phyloP scores from a whole-genome alignment of 2,888 invertebrate genomes.

The Amaurobius ferox region DNA sequence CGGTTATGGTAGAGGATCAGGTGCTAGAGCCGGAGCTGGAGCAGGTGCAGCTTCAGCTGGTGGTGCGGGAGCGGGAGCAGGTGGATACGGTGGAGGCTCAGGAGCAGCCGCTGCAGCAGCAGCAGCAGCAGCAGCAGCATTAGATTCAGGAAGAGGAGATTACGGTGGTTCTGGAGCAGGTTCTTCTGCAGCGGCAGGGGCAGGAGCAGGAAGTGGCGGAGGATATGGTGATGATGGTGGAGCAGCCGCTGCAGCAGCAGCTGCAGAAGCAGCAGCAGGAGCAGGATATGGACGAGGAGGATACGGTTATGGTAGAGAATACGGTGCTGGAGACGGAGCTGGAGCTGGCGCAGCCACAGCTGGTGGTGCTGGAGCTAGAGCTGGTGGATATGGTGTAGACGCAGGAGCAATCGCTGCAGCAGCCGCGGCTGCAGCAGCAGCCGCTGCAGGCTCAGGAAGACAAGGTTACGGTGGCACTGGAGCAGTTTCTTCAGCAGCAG shows the following conservation, averaged over 20 bases:
- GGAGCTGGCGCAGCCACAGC: constrained; percentile 5
- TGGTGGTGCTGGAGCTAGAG: neutral
- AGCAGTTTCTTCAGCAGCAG: too few species aligned
- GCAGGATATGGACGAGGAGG: neutral
- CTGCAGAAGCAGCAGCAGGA: neutral
- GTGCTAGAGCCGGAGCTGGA: neutral
- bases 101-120: neutral
- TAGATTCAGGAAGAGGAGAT: too few species aligned
- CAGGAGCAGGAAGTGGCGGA: too few species aligned
- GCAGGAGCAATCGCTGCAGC: constrained; percentile 7
- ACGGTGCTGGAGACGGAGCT: constrained; percentile 4
- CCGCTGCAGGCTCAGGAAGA: too few species aligned
- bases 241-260: constrained; percentile 1
- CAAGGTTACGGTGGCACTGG: too few species aligned
- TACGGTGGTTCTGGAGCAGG: too few species aligned
- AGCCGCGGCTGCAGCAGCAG: too few species aligned
- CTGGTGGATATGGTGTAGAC: too few species aligned
- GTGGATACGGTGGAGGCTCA: neutral
- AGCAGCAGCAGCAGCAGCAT: neutral
- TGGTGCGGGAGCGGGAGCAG: neutral
- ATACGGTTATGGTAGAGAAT: neutral
- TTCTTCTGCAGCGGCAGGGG: too few species aligned
- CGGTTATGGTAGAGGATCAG: neutral
- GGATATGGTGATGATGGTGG: too few species aligned
- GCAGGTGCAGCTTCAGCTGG: neutral